A percentile compares a stretch with the other conserved stretches of the same genome.
Conservation (phyloP, 2,113 vertebrate genomes). For the Sisor rabdophorus region DNA sequence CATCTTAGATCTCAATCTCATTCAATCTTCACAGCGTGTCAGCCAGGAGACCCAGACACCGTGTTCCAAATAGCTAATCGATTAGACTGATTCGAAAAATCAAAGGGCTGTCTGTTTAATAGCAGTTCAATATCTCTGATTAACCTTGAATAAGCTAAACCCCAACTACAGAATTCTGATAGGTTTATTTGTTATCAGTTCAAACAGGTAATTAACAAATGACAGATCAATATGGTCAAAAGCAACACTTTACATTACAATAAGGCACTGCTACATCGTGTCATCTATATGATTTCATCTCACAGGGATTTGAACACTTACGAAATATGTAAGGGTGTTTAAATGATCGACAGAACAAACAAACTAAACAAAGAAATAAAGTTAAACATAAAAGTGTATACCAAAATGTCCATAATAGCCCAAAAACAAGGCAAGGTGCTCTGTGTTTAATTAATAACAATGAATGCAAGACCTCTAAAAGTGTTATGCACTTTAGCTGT, state of each 20-base stretch:
- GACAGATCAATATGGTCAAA: constrained; percentile 27
- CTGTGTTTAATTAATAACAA: too few species aligned
- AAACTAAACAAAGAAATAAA: too few species aligned
- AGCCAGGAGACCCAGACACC: constrained; percentile 34
- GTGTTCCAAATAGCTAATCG: constrained; percentile 48
- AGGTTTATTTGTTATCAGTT: constrained; percentile 25
- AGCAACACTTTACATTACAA: constrained; percentile 33
- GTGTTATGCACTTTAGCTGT: not conserved
- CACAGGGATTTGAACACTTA: constrained; percentile 5
- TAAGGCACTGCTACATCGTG: constrained; percentile 29
- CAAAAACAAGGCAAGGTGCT: too few species aligned
- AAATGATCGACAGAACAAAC: too few species aligned
- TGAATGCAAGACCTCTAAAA: too few species aligned
- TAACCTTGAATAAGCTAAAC: constrained; percentile 41
- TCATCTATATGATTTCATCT: constrained; percentile 15
- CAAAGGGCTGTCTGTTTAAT: constrained; percentile 41
- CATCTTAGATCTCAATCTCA: constrained; percentile 45
- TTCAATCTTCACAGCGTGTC: constrained; percentile 40
- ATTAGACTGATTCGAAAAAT: constrained; percentile 44
- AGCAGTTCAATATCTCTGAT: constrained; percentile 47
- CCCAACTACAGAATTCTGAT: constrained; percentile 32
- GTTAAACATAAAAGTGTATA: too few species aligned
- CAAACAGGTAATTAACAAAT: constrained; percentile 33
- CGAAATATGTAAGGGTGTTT: too few species aligned
- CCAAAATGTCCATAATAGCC: too few species aligned